Evolutionary conservation across 2,113 vertebrate species (phyloP), one percentile per base, ranked within the genome.

Genomic region (Dendrocopos noguchii): DNA sequence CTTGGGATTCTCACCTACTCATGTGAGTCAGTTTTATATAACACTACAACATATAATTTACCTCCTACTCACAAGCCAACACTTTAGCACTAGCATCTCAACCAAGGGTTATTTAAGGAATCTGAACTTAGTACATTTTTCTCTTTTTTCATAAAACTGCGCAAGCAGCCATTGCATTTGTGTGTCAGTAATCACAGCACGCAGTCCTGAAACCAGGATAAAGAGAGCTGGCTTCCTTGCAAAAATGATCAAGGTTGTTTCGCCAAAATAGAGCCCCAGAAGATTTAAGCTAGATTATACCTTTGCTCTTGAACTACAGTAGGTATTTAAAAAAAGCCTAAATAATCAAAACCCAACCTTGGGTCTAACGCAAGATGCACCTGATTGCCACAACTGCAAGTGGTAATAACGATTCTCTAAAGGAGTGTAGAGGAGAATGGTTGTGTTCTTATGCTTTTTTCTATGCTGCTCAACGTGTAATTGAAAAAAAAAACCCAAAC

Each of bases 1-100:
- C 97, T 96, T 95, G 91, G 95, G 97, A 96, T 97, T 97, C 96
- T 97, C 96, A 96, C 98, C 97, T 97, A 98, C 98, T 97, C 95
- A 95, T 93, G 95, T 98, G 97, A 98, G 97, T 98, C 98, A 98
- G 97, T 97, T 98, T 98, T 98, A 98, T 95, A 97, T 98, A 97
- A 98, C 59, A 85, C 91, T 96, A 94, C 95, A 97, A 97, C 90
- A 95, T 97, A 96, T 97, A 98, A 98, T 98, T 98, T 98, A 44
- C 97, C 94, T 97, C 98, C 97, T 97, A 98, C 98, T 96, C 93
- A 97, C 94, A 97, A 98, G 91, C 96, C 96, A 97, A 95, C 95
- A 97, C 95, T 97, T 98, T 67, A 95, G 94, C 96, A 96, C 96
- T 97, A 97, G 93, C 93, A 96, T 96, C 95, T 97, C 93, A 95